Evolutionary conservation across 2,797 vertebrate genomes (phyloP).

Genomic region (Zenarchopterus dispar): DNA sequence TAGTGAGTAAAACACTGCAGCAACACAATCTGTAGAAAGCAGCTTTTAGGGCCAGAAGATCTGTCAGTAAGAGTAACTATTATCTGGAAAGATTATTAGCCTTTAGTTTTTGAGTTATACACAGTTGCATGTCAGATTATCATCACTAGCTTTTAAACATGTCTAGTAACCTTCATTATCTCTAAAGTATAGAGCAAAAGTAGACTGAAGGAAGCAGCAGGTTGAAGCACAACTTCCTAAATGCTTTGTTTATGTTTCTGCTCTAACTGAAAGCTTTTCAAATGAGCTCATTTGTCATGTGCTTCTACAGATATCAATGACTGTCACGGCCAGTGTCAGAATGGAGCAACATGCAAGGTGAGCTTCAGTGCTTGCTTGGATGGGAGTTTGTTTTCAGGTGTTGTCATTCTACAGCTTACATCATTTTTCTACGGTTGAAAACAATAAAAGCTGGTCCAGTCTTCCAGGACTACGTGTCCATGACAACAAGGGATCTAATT

Average conservation of each 20-base stretch:
- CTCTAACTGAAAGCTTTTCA: neutral
- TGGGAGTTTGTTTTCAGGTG: neutral
- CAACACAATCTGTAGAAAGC: neutral
- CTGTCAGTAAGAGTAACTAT: too few species aligned
- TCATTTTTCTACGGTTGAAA: neutral
- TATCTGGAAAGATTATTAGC: too few species aligned
- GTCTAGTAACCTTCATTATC: too few species aligned
- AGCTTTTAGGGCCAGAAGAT: too few species aligned
- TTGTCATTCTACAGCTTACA: too few species aligned
- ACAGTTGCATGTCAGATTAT: too few species aligned
- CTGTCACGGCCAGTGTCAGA: slow-evolving; percentile 90
- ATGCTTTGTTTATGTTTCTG: neutral
- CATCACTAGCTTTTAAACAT: too few species aligned
- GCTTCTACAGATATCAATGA: slow-evolving; percentile 83
- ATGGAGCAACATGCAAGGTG: slow-evolving; percentile 87
- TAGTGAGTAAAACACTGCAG: slow-evolving; percentile 78
- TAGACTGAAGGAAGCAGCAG: too few species aligned
- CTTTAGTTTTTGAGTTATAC: neutral
- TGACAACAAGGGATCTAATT: slow-evolving; percentile 63
- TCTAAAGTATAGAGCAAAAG: too few species aligned
- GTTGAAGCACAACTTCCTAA: neutral
- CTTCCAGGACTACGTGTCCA: slow-evolving; percentile 25
- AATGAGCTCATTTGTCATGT: neutral
- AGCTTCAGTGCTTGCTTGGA: slow-evolving; percentile 53
- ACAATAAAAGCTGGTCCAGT: neutral